phyloP scores from a whole-genome alignment of 35 echinoderm and acorn worm species.

The Strongylocentrotus purpuratus region DNA sequence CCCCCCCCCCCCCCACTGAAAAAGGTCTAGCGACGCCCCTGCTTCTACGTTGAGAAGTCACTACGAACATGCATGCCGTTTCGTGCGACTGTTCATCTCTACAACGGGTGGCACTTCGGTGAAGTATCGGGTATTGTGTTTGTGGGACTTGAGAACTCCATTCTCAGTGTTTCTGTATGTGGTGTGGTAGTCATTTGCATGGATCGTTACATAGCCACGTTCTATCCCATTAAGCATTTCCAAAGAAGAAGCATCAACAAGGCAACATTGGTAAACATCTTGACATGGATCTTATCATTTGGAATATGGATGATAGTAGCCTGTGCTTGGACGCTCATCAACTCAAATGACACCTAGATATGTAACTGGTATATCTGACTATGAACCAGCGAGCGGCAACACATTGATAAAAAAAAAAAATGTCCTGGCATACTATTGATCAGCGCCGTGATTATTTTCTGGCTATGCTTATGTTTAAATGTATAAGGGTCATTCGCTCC shows the following conservation, averaged over 20 bases:
- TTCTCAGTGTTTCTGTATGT: neutral
- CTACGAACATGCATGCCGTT: conserved; percentile 21
- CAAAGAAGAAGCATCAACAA: neutral
- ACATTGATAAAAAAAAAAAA: no score
- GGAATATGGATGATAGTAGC: conserved; percentile 5
- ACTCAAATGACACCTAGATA: neutral
- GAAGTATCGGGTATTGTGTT: neutral
- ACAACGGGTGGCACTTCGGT: neutral
- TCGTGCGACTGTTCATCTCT: neutral
- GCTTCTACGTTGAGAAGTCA: neutral
- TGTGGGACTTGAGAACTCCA: neutral
- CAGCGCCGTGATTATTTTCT: no score
- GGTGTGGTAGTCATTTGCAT: no score
- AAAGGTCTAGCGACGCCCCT: no score
- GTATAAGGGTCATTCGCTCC: no score
- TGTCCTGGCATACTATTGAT: no score
- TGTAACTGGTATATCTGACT: no score
- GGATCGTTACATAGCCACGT: no score
- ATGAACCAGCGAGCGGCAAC: no score
- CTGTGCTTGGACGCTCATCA: neutral
- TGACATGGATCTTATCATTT: conserved; percentile 28
- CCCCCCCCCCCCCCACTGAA: no score
- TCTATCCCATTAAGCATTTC: conserved; percentile 42
- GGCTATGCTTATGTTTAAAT: no score
- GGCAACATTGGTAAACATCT: neutral